Percentiles rank a stretch among this genome's conserved stretches.
Conservation (phyloP, 2,888 invertebrate genomes). For the Eristalis pertinax region DNA sequence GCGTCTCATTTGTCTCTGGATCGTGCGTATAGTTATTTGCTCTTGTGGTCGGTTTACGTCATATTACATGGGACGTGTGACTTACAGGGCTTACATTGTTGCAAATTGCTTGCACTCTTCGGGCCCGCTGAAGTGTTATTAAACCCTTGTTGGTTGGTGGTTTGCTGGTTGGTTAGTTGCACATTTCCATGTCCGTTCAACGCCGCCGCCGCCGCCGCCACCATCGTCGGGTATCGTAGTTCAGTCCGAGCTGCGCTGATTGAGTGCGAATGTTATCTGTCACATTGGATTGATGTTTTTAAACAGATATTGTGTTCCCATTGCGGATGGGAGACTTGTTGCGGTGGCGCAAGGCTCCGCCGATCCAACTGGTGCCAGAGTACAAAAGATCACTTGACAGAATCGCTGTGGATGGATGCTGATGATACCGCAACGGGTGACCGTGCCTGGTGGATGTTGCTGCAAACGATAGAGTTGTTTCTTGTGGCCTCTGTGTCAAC, state of each 20-base stretch:
- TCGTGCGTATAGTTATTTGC: constrained; percentile 68
- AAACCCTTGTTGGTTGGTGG: constrained; percentile 55
- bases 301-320: constrained; percentile 22
- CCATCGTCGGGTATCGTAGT: not conserved
- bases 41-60: constrained; percentile 67
- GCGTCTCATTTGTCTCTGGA: constrained; percentile 36
- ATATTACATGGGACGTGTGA: constrained; percentile 62
- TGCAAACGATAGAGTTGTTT: constrained; percentile 36
- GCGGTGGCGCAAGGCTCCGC: constrained; percentile 46
- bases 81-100: constrained; percentile 54
- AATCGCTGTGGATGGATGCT: not conserved
- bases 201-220: constrained; percentile 17
- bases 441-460: not conserved
- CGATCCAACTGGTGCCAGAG: constrained; percentile 15
- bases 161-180: constrained; percentile 55
- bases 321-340: constrained; percentile 15
- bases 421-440: not conserved
- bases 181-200: constrained; percentile 58
- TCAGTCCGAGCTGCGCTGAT: constrained; percentile 38
- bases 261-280: constrained; percentile 70
- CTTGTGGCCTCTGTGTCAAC: not conserved
- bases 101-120: constrained; percentile 59
- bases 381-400: constrained; percentile 39
- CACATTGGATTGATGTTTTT: constrained; percentile 63
- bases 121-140: constrained; percentile 57